These are phyloP conservation scores for Eleutherodactylus coqui DNA, from an alignment of 2,797 vertebrate species.

Conservation along the genomic window DNA sequence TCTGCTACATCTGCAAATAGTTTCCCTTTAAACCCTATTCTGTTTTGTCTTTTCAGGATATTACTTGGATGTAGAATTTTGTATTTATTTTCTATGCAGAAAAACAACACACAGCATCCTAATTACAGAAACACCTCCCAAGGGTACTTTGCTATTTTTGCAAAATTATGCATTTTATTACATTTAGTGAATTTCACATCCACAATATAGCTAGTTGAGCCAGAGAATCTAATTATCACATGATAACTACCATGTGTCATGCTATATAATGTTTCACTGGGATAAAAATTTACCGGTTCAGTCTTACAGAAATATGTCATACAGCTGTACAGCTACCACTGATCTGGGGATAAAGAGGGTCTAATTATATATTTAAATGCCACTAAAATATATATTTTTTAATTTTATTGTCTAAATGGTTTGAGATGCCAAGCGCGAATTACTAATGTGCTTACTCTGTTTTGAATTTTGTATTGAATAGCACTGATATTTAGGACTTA, in stretches of 20 bases:
- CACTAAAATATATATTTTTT: neutral
- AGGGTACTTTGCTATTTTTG: slow-evolving; percentile 33
- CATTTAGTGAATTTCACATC: slow-evolving; percentile 57
- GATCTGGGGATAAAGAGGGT: slow-evolving; percentile 12
- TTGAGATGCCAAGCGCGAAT: neutral
- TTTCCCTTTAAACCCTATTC: neutral
- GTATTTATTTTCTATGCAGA: slow-evolving; percentile 13
- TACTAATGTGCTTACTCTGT: neutral
- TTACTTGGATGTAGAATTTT: neutral
- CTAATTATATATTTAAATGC: neutral
- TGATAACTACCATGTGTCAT: slow-evolving; percentile 55
- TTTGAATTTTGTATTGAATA: no score
- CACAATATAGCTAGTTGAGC: slow-evolving; percentile 53
- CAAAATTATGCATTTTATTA: slow-evolving; percentile 55
- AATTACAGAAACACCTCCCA: slow-evolving; percentile 23
- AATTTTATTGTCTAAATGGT: neutral
- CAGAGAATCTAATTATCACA: slow-evolving; percentile 56
- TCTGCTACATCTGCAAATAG: neutral
- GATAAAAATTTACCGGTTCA: slow-evolving; percentile 51
- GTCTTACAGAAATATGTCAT: slow-evolving; percentile 60
- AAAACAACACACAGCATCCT: slow-evolving; percentile 57
- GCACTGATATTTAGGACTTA: no score
- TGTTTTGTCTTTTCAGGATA: slow-evolving; percentile 15
- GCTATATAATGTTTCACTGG: slow-evolving; percentile 59
- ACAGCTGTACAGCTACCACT: slow-evolving; percentile 44